These are phyloP conservation scores for Drosophila carrolli DNA, from an alignment of 1,140 invertebrate genomes.

Conservation along the genomic window DNA sequence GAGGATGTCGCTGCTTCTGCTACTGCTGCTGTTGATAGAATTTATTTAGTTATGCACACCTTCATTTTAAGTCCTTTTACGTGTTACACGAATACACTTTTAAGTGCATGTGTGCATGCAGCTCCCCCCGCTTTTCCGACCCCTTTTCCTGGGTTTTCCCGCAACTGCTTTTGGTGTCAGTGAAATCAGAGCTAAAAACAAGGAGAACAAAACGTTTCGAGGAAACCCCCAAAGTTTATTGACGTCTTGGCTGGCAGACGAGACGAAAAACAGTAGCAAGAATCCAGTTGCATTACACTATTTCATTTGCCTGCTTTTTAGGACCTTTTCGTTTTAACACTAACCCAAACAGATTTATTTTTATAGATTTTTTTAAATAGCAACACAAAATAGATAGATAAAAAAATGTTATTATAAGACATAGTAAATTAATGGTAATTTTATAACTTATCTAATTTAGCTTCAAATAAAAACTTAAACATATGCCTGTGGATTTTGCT, in stretches of 20 bases:
- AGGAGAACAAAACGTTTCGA: slow-evolving; percentile 3
- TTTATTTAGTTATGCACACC: slow-evolving; percentile 82
- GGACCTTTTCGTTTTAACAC: too few relatives aligned
- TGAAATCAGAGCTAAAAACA: slow-evolving; percentile 21
- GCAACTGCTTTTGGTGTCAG: slow-evolving; percentile 18
- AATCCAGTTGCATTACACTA: too few relatives aligned
- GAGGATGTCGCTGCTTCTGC: slow-evolving; percentile 22
- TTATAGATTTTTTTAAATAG: too few relatives aligned
- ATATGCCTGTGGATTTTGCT: too few relatives aligned
- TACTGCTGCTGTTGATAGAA: slow-evolving; percentile 67
- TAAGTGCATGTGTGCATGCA: slow-evolving; percentile 45
- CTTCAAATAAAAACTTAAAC: too few relatives aligned
- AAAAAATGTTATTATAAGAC: too few relatives aligned
- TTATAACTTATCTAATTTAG: too few relatives aligned
- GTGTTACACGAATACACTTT: slow-evolving; percentile 72
- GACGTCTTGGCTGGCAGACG: slow-evolving; percentile 13
- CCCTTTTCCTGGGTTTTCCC: not conserved
- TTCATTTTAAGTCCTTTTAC: slow-evolving; percentile 77
- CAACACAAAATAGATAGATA: too few relatives aligned
- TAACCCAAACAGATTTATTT: too few relatives aligned
- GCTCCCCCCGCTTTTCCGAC: not conserved
- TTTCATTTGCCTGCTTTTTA: not conserved
- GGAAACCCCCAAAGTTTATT: slow-evolving; percentile 26
- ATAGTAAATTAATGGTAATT: too few relatives aligned
- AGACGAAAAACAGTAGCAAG: not conserved